Conservation (phyloP, 1,140 invertebrate genomes). For the Pygmarrhopalites habei region DNA sequence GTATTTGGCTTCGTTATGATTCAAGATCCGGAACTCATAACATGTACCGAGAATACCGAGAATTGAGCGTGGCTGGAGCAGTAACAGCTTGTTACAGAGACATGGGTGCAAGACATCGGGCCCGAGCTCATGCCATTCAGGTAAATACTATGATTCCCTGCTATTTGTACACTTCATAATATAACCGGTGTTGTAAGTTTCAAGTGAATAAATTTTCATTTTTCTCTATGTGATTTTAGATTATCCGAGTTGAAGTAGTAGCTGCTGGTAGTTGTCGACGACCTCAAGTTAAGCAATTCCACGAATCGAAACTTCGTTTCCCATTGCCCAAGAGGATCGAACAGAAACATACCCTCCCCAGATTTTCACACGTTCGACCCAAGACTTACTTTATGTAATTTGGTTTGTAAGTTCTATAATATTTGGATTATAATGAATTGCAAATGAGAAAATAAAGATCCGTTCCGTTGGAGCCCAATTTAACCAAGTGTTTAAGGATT, state of each 20-base stretch:
- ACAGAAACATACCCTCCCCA: slow-evolving; percentile 67
- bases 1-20: slow-evolving; percentile 96
- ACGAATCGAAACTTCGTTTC: slow-evolving; percentile 92
- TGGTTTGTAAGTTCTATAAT: not conserved
- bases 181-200: too few species aligned
- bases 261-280: slow-evolving; percentile 79
- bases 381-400: slow-evolving; percentile 85
- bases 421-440: too few species aligned
- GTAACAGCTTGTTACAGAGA: slow-evolving; percentile 98
- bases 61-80: slow-evolving; percentile 85
- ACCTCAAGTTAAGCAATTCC: slow-evolving; percentile 95
- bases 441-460: slow-evolving; percentile 5
- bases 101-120: slow-evolving; percentile 97
- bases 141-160: slow-evolving; percentile 45
- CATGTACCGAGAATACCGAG: slow-evolving; percentile 99
- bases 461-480: not conserved
- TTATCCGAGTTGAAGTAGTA: slow-evolving; percentile 92
- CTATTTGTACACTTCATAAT: too few species aligned
- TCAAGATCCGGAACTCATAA: slow-evolving; percentile 98
- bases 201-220: too few species aligned
- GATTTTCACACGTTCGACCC: slow-evolving; percentile 81
- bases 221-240: too few species aligned
- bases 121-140: slow-evolving; percentile 91
- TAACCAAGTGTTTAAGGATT: too few species aligned
- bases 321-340: slow-evolving; percentile 90